Percentiles rank a stretch among this genome's conserved stretches.
Evolutionary conservation across 2,797 vertebrate genomes (phyloP).

Genomic region (Oophaga sylvatica): DNA sequence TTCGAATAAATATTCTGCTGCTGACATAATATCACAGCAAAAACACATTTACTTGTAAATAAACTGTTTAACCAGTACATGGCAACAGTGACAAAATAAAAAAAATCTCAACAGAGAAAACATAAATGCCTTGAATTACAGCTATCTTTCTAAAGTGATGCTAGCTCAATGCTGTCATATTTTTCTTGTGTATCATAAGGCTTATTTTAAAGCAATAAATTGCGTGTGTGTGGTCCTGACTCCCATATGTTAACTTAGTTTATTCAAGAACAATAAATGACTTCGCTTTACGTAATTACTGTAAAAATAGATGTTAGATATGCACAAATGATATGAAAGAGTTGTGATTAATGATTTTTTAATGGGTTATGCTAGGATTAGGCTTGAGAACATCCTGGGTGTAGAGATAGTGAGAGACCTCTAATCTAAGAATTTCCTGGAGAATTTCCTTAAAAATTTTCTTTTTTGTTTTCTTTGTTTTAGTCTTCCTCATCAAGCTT

Average conservation of each 20-base stretch:
- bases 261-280: slow-evolving; percentile 20
- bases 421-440: slow-evolving; percentile 61
- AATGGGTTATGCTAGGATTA: slow-evolving; percentile 28
- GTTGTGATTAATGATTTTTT: not conserved
- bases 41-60: not conserved
- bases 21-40: not conserved
- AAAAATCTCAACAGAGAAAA: not conserved
- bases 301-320: slow-evolving; percentile 19
- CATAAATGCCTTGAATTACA: not conserved
- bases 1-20: not conserved
- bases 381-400: slow-evolving; percentile 53
- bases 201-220: slow-evolving; percentile 19
- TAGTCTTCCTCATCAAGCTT: slow-evolving; percentile 68
- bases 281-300: not conserved
- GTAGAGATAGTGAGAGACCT: slow-evolving; percentile 50
- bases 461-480: slow-evolving; percentile 64
- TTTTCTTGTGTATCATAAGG: not conserved
- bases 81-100: not conserved
- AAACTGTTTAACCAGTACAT: not conserved
- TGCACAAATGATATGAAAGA: slow-evolving; percentile 10
- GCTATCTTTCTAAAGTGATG: not conserved
- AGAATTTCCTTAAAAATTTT: slow-evolving; percentile 56
- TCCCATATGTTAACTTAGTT: slow-evolving; percentile 16
- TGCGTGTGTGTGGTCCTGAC: slow-evolving; percentile 14
- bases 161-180: not conserved